Evolutionary conservation across 2,797 vertebrate genomes (phyloP).

Genomic region (Acropternis orthonyx): DNA sequence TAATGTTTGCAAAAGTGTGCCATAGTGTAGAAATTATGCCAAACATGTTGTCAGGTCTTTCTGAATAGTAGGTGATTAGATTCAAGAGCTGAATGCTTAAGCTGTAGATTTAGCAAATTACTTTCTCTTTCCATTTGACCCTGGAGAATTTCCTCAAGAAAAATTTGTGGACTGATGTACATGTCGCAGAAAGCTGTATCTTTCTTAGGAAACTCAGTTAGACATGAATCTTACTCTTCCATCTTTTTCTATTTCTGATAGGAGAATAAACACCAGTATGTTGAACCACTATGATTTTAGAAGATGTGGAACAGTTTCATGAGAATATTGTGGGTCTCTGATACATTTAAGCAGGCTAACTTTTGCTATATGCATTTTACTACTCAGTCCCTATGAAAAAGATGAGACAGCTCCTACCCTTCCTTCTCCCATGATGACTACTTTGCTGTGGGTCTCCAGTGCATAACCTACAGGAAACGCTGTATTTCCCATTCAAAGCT

Average conservation of each 20-base stretch:
- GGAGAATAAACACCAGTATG: not conserved
- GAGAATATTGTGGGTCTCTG: not conserved
- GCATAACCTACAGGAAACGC: not conserved
- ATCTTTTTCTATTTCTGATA: not conserved
- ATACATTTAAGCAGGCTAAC: not conserved
- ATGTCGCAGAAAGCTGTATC: not conserved
- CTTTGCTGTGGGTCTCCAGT: not conserved
- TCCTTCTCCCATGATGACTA: too few species aligned
- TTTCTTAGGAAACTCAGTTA: not conserved
- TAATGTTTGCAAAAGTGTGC: not conserved
- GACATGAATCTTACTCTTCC: not conserved
- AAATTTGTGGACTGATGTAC: not conserved
- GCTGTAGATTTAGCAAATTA: not conserved
- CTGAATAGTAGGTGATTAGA: not conserved
- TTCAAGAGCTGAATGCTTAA: not conserved
- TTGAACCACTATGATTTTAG: not conserved
- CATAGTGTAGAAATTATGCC: not conserved
- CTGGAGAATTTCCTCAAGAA: not conserved
- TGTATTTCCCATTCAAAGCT: not conserved
- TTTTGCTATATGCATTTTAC: not conserved
- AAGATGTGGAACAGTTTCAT: not conserved
- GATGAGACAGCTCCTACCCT: not conserved
- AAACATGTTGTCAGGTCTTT: not conserved
- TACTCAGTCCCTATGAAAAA: not conserved
- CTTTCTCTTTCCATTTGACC: slow-evolving; percentile 2